phyloP scores from a whole-genome alignment of 2,888 invertebrate genomes.

The Hyppa rectilinea region DNA sequence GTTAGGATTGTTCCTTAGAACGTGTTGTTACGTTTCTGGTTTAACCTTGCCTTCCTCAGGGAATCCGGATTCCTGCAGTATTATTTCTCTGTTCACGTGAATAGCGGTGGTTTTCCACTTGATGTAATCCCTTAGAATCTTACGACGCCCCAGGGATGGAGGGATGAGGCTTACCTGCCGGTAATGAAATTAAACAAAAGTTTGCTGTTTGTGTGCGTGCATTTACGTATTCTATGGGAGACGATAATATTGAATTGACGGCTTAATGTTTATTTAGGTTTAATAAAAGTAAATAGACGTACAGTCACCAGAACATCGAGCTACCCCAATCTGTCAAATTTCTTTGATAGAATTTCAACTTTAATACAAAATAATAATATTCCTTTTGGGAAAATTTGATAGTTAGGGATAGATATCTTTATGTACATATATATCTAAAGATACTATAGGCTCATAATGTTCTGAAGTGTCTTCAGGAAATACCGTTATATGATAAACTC shows the following conservation, averaged over 20 bases:
- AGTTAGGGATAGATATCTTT: too few relatives aligned
- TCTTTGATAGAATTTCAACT: too few relatives aligned
- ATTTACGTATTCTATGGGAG: constrained; percentile 1
- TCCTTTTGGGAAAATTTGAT: too few relatives aligned
- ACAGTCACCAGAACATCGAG: too few relatives aligned
- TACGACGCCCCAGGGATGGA: constrained; percentile 27
- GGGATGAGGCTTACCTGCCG: constrained; percentile 23
- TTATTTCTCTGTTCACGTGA: constrained; percentile 36
- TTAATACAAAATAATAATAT: too few relatives aligned
- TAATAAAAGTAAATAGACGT: constrained; percentile 4
- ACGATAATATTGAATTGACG: neutral
- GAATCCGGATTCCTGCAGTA: constrained; percentile 11
- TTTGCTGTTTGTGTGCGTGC: constrained; percentile 3
- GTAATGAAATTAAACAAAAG: constrained; percentile 46
- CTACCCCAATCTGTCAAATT: too few relatives aligned
- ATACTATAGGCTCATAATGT: neutral
- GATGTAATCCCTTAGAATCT: constrained; percentile 37
- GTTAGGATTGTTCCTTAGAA: neutral
- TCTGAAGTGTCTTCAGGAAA: neutral
- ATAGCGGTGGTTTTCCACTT: constrained; percentile 44
- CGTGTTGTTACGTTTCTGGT: constrained; percentile 6
- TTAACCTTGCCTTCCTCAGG: constrained; percentile 7
- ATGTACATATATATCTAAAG: too few relatives aligned
- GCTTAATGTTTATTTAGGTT: neutral
- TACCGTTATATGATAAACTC: neutral